These are phyloP conservation scores for Brenthis daphne DNA, from an alignment of 2,888 invertebrate genomes.

Conservation along the genomic window DNA sequence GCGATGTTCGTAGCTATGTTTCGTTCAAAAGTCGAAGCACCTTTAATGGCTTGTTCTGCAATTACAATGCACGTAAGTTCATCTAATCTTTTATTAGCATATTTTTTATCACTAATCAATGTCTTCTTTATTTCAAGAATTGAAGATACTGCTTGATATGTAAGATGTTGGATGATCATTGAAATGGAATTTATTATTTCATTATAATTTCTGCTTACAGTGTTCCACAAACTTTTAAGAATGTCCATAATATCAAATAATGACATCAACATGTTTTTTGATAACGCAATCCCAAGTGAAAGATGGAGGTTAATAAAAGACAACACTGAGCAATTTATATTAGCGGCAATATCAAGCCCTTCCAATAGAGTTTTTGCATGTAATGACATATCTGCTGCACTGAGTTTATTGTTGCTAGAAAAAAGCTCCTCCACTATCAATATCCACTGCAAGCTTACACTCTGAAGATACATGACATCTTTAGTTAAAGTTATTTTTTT, in stretches of 20 bases:
- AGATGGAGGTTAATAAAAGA: slow-evolving; percentile 86
- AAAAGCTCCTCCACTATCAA: slow-evolving; percentile 67
- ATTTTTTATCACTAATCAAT: slow-evolving; percentile 83
- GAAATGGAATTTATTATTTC: slow-evolving; percentile 87
- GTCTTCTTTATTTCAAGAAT: slow-evolving; percentile 86
- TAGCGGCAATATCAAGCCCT: slow-evolving; percentile 87
- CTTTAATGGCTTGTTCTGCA: slow-evolving; percentile 86
- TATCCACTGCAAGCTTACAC: slow-evolving; percentile 64
- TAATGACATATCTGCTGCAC: slow-evolving; percentile 70
- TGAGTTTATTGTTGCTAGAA: slow-evolving; percentile 62
- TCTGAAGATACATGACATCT: slow-evolving; percentile 80
- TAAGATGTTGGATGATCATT: slow-evolving; percentile 90
- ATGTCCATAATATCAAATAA: slow-evolving; percentile 92
- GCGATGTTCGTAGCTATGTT: slow-evolving; percentile 85
- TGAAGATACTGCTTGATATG: slow-evolving; percentile 87
- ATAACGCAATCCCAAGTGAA: slow-evolving; percentile 88
- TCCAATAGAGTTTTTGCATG: slow-evolving; percentile 69
- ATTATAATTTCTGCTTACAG: slow-evolving; percentile 86
- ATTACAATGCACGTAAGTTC: slow-evolving; percentile 89
- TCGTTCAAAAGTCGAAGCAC: slow-evolving; percentile 84
- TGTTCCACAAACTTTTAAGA: slow-evolving; percentile 88
- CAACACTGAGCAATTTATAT: slow-evolving; percentile 79
- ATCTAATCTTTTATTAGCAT: slow-evolving; percentile 85
- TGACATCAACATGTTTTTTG: slow-evolving; percentile 87
- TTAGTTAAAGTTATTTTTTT: slow-evolving; percentile 83